Percentiles rank a stretch among this genome's conserved stretches.
These are phyloP conservation scores for Tauraco erythrolophus DNA, from an alignment of 2,113 vertebrate species.

Conservation along the genomic window DNA sequence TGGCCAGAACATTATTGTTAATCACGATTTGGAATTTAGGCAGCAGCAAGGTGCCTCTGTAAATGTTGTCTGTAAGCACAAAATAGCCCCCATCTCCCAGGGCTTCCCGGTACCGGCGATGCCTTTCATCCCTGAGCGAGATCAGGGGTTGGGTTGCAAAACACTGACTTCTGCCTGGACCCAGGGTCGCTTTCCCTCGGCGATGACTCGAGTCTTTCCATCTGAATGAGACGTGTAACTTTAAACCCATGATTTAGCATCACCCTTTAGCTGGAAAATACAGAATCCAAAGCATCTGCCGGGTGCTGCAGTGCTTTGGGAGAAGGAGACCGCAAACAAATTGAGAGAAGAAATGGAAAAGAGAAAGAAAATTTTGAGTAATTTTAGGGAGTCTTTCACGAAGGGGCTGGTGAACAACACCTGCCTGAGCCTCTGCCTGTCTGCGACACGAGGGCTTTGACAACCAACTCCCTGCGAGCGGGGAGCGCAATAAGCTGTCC, in stretches of 20 bases:
- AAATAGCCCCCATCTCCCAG: background rate
- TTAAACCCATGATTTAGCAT: background rate
- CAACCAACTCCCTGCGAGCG: background rate
- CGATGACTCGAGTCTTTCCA: accelerated
- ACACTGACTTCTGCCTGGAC: background rate
- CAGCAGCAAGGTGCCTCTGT: background rate
- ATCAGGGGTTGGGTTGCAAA: background rate
- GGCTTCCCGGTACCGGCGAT: background rate
- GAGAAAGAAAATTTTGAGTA: background rate
- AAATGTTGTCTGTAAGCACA: background rate
- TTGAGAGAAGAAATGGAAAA: background rate
- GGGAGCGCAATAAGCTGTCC: background rate
- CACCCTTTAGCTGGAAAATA: background rate
- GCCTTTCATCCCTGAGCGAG: background rate
- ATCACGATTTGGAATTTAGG: background rate
- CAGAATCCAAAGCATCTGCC: background rate
- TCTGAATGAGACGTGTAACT: background rate
- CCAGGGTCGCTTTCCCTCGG: background rate
- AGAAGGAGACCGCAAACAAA: background rate
- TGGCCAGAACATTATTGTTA: background rate
- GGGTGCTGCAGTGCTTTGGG: background rate
- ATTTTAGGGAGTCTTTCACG: background rate
- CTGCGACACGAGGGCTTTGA: background rate
- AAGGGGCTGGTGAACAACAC: background rate
- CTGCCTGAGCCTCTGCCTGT: conserved; percentile 14